phyloP scores from a whole-genome alignment of 2,888 invertebrate genomes.

The Melinopterus prodromus region DNA sequence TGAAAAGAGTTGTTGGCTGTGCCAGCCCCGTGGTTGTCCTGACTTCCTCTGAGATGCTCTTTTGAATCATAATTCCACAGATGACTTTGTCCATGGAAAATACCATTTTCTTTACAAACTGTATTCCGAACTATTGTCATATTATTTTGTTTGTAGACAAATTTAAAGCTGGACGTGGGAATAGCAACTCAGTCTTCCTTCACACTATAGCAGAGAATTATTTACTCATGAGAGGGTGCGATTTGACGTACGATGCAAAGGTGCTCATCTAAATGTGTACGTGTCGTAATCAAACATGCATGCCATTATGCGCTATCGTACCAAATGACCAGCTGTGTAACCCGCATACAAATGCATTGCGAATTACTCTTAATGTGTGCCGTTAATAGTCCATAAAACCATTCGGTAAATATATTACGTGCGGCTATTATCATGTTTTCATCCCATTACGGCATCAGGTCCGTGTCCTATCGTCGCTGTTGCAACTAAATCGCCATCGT shows the following conservation, averaged over 20 bases:
- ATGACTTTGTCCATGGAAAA: too few relatives aligned
- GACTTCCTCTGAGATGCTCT: too few relatives aligned
- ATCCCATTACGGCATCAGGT: slow-evolving; percentile 14
- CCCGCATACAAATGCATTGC: background rate
- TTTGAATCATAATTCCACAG: too few relatives aligned
- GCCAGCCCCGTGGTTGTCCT: too few relatives aligned
- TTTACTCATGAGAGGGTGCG: background rate
- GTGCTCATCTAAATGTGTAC: background rate
- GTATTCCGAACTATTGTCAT: too few relatives aligned
- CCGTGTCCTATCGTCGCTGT: slow-evolving; percentile 4
- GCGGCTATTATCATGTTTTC: slow-evolving; percentile 23
- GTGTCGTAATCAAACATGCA: slow-evolving; percentile 4
- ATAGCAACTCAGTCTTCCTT: too few relatives aligned
- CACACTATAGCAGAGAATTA: background rate
- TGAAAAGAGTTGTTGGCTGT: too few relatives aligned
- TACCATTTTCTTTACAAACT: too few relatives aligned
- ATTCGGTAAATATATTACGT: slow-evolving; percentile 18
- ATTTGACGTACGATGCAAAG: background rate
- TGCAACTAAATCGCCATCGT: background rate
- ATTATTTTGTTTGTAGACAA: too few relatives aligned
- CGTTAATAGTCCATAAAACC: slow-evolving; percentile 25
- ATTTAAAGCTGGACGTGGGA: too few relatives aligned
- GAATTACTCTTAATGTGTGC: slow-evolving; percentile 13
- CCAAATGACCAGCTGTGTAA: background rate
- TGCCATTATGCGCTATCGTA: background rate